Evolutionary conservation across 2,888 invertebrate species (phyloP), one percentile per base, ranked within the genome.

Genomic region (Leucophenga maculata): DNA sequence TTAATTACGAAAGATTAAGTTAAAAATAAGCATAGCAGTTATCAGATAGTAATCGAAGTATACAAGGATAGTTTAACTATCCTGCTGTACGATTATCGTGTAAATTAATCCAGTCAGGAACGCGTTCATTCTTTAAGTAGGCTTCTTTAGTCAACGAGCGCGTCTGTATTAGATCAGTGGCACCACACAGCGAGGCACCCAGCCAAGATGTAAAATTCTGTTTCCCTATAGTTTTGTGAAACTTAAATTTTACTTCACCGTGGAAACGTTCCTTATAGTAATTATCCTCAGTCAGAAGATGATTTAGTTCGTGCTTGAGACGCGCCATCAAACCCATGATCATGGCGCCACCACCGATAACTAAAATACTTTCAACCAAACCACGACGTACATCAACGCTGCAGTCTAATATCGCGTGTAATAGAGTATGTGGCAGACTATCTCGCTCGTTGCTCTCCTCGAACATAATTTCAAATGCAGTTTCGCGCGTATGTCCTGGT

Each of bases 171-270:
- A 94, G 91, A 82, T 94, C 94, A 1, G 94, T 93, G 46, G 93
- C 92, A 59, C 94, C 94, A 86, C 94, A 93, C 75, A 95, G 92
- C 9, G 95, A 92, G 68, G 93, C 94, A 86, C 97, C 97, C 32
- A 95, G 89, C 97, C 98, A 98, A 50, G 94, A 93, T 13, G 92
- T 92, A 84, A 93, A 94, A 90, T 97, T 97, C 69, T 93, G 92
- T 85, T 94, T 93, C 44, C 94, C 92, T 16, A 96, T 95, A 48
- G 94, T 90, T 3, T 89, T 88, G 89, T 97, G 97, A 87, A 97
- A 95, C 88, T 93, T 94, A 86, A 97, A 93, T 31, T 89, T 90
- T 68, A 91, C 67, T 13, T 84, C 75, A 6, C 83, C 78, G 54
- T 84, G 83, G 13, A 94, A 88, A 74, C 91, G 90, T 0, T 90